Conservation (phyloP, 53 echinoderm and acorn worm species). For the Antedon mediterranea region DNA sequence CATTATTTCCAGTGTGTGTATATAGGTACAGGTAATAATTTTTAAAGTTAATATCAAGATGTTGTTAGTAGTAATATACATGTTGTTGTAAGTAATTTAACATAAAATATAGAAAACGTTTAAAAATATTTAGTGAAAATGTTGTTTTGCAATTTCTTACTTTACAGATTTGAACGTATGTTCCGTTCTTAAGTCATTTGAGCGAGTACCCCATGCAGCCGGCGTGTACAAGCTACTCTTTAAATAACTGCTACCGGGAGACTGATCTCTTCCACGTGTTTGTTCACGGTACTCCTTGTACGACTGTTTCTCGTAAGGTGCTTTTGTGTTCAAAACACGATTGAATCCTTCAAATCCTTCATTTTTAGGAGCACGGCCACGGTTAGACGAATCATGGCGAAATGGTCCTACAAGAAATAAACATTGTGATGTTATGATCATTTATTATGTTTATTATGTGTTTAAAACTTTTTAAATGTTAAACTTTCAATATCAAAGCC, state of each 20-base stretch:
- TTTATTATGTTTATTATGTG: no score
- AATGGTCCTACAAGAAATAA: neutral
- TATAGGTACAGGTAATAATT: no score
- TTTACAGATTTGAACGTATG: neutral
- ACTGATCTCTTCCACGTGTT: constrained; percentile 53
- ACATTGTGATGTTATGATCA: no score
- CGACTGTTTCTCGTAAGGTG: constrained; percentile 47
- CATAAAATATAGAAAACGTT: no score
- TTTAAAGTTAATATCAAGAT: no score
- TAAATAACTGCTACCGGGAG: constrained; percentile 67
- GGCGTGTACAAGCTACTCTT: constrained; percentile 65
- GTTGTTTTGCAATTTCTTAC: neutral
- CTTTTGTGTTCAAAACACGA: constrained; percentile 3
- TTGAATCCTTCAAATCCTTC: neutral
- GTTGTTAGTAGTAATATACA: no score
- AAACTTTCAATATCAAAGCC: no score
- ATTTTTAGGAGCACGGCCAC: neutral
- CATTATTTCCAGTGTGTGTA: no score
- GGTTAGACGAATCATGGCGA: neutral
- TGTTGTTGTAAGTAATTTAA: no score
- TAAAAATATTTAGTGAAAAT: neutral
- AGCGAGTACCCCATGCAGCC: constrained; percentile 22
- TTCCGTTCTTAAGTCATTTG: neutral
- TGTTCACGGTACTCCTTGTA: constrained; percentile 63
- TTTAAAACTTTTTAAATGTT: no score